Evolutionary conservation across 2,888 invertebrate genomes (phyloP), one percentile per base, ranked within the genome.

Genomic region (Orthosia incerta): DNA sequence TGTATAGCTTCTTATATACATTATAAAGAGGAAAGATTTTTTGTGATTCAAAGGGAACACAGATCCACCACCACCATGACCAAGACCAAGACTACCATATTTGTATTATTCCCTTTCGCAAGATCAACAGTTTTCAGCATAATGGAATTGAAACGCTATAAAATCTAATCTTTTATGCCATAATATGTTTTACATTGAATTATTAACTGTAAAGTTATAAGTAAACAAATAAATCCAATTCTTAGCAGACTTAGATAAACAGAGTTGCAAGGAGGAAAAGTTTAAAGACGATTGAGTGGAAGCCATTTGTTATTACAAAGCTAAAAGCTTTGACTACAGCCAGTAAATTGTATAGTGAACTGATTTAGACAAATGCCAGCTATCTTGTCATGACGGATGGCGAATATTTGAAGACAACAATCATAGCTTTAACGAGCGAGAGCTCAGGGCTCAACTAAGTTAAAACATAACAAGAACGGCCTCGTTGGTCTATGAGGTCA

Each of bases 281-380:
- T 65, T 61, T 65, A 20, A 62, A 80, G 61, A 80, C 61, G 65
- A 80, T 66, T 62, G 62, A 66, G 26, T 74, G 57, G 65, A 66
- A 80, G n/a, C 61, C 56, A 74, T 66, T 66, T 74, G 48, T 74
- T 74, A 55, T 55, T 18, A 55, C 26, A 50, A 50, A 20, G 31
- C 31, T 76, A 16, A 76, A 61, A 80, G 74, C 62, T 66, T 77
- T 63, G 13, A 59, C n/a, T 31, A 15, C 16, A 55, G 50, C 13
- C 31, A n/a, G 53, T 50, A 55, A 31, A 56, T n/a, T 39, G 12
- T 46, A 31, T 31, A 23, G n/a, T 53, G 11, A 48, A 26, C 26
- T 53, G 23, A 66, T 59, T 59, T 20, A 20, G n/a, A 76, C 57
- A 46, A 76, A 76, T 53, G n/a, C 39, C 48, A 39, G n/a, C 18